A percentile compares a stretch with the other conserved stretches of the same genome.
These are phyloP conservation scores for Latrodectus hesperus DNA, from an alignment of 2,888 invertebrate species.

Conservation along the genomic window DNA sequence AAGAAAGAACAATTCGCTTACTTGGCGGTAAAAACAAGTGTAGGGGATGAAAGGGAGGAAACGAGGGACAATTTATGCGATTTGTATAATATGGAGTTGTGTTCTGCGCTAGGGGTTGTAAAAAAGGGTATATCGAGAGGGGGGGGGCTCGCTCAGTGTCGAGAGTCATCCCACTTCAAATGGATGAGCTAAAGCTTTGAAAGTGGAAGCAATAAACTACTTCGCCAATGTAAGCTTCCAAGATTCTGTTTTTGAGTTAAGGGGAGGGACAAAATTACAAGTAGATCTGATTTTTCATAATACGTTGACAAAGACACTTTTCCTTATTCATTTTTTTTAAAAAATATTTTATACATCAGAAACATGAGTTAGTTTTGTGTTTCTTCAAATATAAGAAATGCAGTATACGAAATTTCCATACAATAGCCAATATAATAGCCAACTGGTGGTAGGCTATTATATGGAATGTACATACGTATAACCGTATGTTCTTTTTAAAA, in stretches of 20 bases:
- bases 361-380: no score
- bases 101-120: slow-evolving; percentile 51
- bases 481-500: no score
- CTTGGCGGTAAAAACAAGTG: slow-evolving; percentile 33
- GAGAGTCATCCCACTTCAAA: slow-evolving; percentile 47
- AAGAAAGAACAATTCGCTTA: neutral
- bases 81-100: slow-evolving; percentile 67
- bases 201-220: slow-evolving; percentile 67
- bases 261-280: slow-evolving; percentile 47
- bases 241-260: slow-evolving; percentile 28
- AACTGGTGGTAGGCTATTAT: no score
- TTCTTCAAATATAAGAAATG: no score
- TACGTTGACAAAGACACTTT: neutral
- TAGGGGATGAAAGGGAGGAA: slow-evolving; percentile 8
- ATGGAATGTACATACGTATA: no score
- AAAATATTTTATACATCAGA: no score
- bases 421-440: no score
- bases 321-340: no score
- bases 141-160: slow-evolving; percentile 25
- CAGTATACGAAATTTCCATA: no score
- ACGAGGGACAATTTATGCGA: slow-evolving; percentile 64
- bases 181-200: slow-evolving; percentile 59
- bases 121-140: slow-evolving; percentile 23
- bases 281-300: neutral
- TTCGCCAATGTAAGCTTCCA: slow-evolving; percentile 33